A percentile compares a stretch with the other conserved stretches of the same genome.
phyloP scores from a whole-genome alignment of 2,797 vertebrate genomes.

The Myotis daubentonii region DNA sequence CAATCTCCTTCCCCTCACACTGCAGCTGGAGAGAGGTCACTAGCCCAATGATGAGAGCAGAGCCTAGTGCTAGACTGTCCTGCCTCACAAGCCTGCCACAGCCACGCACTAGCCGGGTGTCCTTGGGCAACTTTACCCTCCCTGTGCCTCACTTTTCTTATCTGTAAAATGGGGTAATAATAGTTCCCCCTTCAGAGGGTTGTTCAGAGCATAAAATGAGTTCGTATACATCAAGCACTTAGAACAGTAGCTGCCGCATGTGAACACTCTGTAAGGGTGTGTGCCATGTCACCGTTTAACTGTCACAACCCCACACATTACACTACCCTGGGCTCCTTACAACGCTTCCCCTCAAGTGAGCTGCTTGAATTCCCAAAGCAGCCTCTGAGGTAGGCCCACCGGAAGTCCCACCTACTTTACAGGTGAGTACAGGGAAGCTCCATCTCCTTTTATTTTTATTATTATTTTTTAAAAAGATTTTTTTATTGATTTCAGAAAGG shows the following conservation, averaged over 20 bases:
- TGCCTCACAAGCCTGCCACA: too few species aligned
- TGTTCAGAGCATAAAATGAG: not conserved
- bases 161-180: not conserved
- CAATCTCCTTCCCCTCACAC: not conserved
- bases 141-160: not conserved
- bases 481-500: too few species aligned
- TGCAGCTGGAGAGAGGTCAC: not conserved
- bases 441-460: not conserved
- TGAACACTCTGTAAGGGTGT: not conserved
- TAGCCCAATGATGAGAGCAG: too few species aligned
- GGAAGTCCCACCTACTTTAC: not conserved
- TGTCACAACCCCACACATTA: not conserved
- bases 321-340: not conserved
- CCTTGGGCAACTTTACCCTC: not conserved
- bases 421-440: not conserved
- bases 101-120: not conserved
- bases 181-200: not conserved
- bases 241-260: accelerated
- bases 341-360: not conserved
- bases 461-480: too few species aligned
- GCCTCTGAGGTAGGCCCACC: not conserved
- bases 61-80: too few species aligned
- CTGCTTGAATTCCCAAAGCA: not conserved
- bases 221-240: not conserved
- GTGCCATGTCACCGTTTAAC: not conserved